phyloP scores from a whole-genome alignment of 2,113 vertebrate species.

The Campylorhamphus procurvoides region DNA sequence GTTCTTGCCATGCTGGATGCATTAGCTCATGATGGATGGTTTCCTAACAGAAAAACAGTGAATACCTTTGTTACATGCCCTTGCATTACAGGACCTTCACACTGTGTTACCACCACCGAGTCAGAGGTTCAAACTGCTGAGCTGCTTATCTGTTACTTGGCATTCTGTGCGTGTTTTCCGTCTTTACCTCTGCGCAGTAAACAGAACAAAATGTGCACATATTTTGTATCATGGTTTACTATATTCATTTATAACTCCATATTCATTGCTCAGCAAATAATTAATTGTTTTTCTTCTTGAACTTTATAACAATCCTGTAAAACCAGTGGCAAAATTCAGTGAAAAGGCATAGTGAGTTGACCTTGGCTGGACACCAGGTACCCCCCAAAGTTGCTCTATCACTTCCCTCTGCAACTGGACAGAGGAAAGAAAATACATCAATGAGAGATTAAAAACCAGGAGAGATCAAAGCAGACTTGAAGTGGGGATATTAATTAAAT shows the following conservation, averaged over 20 bases:
- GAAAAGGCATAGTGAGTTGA: background rate
- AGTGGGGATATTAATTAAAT: background rate
- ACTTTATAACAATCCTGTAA: background rate
- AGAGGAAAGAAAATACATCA: background rate
- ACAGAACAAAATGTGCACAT: background rate
- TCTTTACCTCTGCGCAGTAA: background rate
- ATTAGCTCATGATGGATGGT: slow-evolving; percentile 10
- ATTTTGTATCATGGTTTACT: background rate
- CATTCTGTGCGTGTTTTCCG: background rate
- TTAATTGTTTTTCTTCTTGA: background rate
- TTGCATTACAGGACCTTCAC: background rate
- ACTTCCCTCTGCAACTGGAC: background rate
- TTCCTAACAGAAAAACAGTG: background rate
- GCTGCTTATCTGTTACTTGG: background rate
- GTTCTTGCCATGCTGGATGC: background rate
- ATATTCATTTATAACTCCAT: background rate
- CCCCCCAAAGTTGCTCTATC: background rate
- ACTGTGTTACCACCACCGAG: background rate
- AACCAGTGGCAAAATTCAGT: background rate
- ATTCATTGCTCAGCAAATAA: background rate
- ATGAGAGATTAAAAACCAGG: background rate
- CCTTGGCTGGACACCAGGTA: background rate
- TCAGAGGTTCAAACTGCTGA: background rate
- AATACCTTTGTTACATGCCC: background rate
- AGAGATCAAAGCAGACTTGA: background rate